A percentile compares a stretch with the other conserved stretches of the same genome.
These are phyloP conservation scores for Cacajao melanocephalus DNA, from an alignment of 2,797 vertebrate genomes.

Conservation along the genomic window DNA sequence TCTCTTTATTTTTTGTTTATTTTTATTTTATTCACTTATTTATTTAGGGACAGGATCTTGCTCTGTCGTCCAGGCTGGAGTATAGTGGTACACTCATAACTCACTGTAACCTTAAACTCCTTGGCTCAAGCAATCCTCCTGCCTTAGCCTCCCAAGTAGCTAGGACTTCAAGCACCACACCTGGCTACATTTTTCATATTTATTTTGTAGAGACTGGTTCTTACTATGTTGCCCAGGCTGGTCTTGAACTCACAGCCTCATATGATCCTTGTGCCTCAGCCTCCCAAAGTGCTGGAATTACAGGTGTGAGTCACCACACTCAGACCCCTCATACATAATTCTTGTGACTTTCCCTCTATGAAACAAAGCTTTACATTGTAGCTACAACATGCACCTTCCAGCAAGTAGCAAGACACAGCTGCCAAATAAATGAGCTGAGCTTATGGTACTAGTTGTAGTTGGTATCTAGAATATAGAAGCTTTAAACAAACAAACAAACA, in stretches of 20 bases:
- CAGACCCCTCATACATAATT: not conserved
- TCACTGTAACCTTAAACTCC: not conserved
- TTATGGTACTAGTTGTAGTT: not conserved
- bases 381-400: not conserved
- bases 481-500: not conserved
- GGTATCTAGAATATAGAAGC: not conserved
- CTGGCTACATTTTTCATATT: not conserved
- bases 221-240: not conserved
- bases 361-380: not conserved
- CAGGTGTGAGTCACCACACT: not conserved
- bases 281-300: not conserved
- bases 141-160: not conserved
- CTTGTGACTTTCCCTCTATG: not conserved
- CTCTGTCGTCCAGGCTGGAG: not conserved
- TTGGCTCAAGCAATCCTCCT: not conserved
- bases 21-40: not conserved
- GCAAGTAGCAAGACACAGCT: not conserved
- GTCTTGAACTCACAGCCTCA: not conserved
- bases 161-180: not conserved
- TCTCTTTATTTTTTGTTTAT: not conserved
- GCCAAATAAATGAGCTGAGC: not conserved
- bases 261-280: not conserved
- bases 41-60: not conserved
- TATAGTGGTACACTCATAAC: not conserved
- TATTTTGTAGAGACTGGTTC: not conserved